These are phyloP conservation scores for Iphiclides podalirius DNA, from an alignment of 2,888 invertebrate species.

Conservation along the genomic window DNA sequence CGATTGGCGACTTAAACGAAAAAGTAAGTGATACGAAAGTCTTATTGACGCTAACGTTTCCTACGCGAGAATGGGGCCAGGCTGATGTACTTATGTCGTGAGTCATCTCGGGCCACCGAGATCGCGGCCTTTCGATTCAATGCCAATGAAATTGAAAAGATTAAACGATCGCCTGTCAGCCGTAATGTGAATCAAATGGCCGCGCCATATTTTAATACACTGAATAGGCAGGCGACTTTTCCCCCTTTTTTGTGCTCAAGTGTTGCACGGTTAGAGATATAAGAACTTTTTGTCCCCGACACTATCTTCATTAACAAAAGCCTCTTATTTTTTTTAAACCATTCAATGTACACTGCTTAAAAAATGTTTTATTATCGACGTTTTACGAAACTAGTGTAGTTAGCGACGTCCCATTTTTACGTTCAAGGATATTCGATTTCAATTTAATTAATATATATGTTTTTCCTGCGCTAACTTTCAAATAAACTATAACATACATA, in stretches of 20 bases:
- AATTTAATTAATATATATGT: not conserved
- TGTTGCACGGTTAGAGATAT: not conserved
- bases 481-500: no score
- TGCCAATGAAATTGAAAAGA: conserved; percentile 61
- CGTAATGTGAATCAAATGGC: conserved; percentile 68
- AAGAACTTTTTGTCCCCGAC: no score
- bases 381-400: no score
- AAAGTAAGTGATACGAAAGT: no score
- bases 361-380: no score
- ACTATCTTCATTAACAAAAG: no score
- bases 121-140: conserved; percentile 41
- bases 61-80: conserved; percentile 17
- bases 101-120: conserved; percentile 57
- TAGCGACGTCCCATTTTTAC: no score
- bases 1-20: no score
- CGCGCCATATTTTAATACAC: conserved; percentile 40
- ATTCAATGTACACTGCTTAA: not conserved
- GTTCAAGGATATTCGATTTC: no score
- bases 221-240: conserved; percentile 25
- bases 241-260: not conserved
- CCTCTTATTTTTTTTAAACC: no score
- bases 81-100: conserved; percentile 39
- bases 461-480: no score
- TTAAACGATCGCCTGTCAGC: conserved; percentile 54
- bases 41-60: not conserved